These are phyloP conservation scores for Sebastes iracundus DNA, from an alignment of 2,797 vertebrate genomes.

Conservation along the genomic window DNA sequence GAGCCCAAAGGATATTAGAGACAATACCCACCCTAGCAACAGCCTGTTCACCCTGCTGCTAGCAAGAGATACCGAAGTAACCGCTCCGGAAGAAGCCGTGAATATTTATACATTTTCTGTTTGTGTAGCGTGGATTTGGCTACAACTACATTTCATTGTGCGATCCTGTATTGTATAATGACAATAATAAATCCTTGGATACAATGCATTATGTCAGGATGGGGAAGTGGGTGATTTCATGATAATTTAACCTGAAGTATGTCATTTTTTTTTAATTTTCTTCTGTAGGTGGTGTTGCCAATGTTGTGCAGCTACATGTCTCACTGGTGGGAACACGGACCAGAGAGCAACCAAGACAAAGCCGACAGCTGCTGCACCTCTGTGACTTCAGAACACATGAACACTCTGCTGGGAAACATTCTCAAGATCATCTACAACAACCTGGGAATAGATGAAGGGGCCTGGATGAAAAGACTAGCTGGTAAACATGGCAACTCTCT, in stretches of 20 bases:
- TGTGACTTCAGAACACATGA: conserved; percentile 94
- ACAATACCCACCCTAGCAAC: too few species aligned
- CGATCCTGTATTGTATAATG: too few species aligned
- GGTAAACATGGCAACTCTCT: conserved; percentile 73
- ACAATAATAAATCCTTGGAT: not conserved
- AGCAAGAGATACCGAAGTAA: too few species aligned
- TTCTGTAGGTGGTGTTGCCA: conserved; percentile 88
- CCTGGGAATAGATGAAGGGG: conserved; percentile 93
- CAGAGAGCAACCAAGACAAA: conserved; percentile 84
- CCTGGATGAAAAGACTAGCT: conserved; percentile 97
- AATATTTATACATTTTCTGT: too few species aligned
- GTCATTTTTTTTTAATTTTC: not conserved
- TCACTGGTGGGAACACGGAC: conserved; percentile 96
- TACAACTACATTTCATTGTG: too few species aligned
- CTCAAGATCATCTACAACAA: conserved; percentile 98
- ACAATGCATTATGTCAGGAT: not conserved
- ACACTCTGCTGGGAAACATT: conserved; percentile 93
- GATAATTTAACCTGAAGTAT: not conserved
- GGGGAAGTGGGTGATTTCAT: not conserved
- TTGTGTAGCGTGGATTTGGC: too few species aligned
- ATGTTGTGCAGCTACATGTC: conserved; percentile 98
- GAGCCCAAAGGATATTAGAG: too few species aligned
- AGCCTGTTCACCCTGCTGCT: too few species aligned
- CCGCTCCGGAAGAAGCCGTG: accelerated
- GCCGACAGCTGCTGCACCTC: conserved; percentile 90